Evolutionary conservation across 2,888 invertebrate species (phyloP).

Genomic region (Nymphalis urticae): DNA sequence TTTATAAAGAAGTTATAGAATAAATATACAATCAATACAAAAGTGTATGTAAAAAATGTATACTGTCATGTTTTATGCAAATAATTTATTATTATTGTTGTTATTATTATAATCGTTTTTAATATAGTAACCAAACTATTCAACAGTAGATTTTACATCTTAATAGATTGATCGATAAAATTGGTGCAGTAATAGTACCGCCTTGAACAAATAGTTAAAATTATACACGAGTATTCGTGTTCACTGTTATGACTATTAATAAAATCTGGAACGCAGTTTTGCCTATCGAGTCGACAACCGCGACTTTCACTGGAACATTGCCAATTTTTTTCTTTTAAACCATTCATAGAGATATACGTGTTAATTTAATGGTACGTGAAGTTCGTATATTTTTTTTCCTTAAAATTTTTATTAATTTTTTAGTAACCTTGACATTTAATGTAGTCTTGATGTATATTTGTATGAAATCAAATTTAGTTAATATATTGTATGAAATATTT

Average conservation of each 20-base stretch:
- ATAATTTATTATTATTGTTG: too few relatives aligned
- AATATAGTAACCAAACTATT: background rate
- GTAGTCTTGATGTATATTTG: too few relatives aligned
- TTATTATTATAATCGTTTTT: background rate
- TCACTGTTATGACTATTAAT: conserved; percentile 34
- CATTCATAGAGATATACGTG: background rate
- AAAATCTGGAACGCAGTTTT: conserved; percentile 39
- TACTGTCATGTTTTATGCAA: too few relatives aligned
- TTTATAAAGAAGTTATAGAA: too few relatives aligned
- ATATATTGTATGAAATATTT: conserved; percentile 26
- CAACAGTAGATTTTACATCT: background rate
- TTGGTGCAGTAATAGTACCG: conserved; percentile 1
- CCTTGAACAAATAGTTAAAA: conserved; percentile 22
- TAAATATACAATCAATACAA: too few relatives aligned
- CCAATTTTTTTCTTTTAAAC: conserved; percentile 20
- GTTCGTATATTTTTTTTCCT: too few relatives aligned
- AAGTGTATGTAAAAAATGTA: too few relatives aligned
- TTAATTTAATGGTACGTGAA: background rate
- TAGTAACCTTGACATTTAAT: too few relatives aligned
- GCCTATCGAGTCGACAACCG: conserved; percentile 28
- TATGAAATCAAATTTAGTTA: background rate
- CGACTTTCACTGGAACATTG: conserved; percentile 26
- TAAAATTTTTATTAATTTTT: too few relatives aligned
- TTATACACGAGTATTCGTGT: conserved; percentile 9
- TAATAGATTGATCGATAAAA: background rate